Base-by-base conservation (phyloP, 2,888 invertebrate genomes). In the Euclidia mi region DNA sequence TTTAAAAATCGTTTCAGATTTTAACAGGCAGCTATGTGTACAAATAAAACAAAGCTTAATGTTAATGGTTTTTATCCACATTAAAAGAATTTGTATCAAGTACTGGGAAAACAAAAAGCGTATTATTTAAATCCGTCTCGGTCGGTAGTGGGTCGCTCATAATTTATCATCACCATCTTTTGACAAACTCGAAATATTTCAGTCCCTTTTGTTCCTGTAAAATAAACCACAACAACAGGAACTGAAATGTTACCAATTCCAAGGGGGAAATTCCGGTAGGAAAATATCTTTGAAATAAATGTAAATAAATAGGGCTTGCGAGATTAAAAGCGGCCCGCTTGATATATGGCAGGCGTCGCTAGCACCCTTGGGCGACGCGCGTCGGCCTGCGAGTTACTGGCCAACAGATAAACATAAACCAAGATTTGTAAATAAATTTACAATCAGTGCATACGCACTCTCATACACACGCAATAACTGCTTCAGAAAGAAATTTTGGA, bases 271-370 rank as follows among this genome's bases (percentile, higher is more conserved):
- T 89, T 91, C 92, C 90, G 85, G 84, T 85, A 88, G 89, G 87
- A 85, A 87, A 92, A 91, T 91, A 90, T 91, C 88, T 91, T 91
- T 88, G 85, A 84, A 88, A 91, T 92, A 90, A 92, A 92, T 90
- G 89, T 87, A 86, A 91, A 92, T 91, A 92, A 92, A 92, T 92
- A 91, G 90, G 89, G 81, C 90, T 89, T 82, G 86, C 76, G 89
- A 90, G 91, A 91, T 91, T 91, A 91, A 91, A 91, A 88, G 89
- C 90, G 87, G 86, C 63, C 81, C 78, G 76, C 75, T 82, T 90
- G 90, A 91, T 91, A 88, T 91, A 92, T 90, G 85, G 83, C 81
- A 68, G 76, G 75, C 74, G 79, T 80, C 74, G 75, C 61, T 60
- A 72, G 78, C 76, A 76, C 81, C 82, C 80, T 75, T 68, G 79